Conservation (phyloP, 2,888 invertebrate species). For the Xestia ashworthii region DNA sequence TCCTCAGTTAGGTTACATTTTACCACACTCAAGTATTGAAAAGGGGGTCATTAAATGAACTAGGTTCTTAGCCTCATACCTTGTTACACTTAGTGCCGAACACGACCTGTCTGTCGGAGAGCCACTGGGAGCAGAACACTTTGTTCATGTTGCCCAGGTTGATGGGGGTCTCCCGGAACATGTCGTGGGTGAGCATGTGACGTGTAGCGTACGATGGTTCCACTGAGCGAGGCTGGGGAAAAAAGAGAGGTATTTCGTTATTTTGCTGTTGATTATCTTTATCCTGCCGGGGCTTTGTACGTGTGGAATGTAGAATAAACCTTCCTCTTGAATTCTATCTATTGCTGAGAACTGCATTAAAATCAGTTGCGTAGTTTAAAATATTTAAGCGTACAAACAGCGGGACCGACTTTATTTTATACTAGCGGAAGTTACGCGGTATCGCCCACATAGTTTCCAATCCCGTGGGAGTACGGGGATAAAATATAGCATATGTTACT, state of each 20-base stretch:
- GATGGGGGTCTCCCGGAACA: conserved; percentile 96
- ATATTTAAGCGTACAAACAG: too few relatives aligned
- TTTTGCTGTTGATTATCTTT: not conserved
- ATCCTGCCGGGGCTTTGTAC: not conserved
- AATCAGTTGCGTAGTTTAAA: too few relatives aligned
- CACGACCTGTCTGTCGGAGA: conserved; percentile 98
- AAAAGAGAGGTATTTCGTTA: not conserved
- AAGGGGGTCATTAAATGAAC: not conserved
- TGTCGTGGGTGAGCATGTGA: conserved; percentile 97
- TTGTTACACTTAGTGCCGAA: conserved; percentile 99
- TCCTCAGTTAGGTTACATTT: not conserved
- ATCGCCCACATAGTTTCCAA: too few relatives aligned
- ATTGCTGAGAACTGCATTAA: too few relatives aligned
- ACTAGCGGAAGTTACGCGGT: too few relatives aligned
- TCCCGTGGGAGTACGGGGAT: too few relatives aligned
- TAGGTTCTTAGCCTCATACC: conserved; percentile 83
- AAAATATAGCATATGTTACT: too few relatives aligned
- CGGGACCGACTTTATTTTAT: too few relatives aligned
- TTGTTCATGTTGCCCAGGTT: conserved; percentile 96
- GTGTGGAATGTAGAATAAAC: too few relatives aligned
- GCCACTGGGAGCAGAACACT: conserved; percentile 99
- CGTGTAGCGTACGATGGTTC: conserved; percentile 95
- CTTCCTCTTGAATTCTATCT: too few relatives aligned
- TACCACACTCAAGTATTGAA: not conserved
- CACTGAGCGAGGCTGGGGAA: conserved; percentile 90